Conservation (phyloP, 2,888 invertebrate species). For the Drosophila borealis region DNA sequence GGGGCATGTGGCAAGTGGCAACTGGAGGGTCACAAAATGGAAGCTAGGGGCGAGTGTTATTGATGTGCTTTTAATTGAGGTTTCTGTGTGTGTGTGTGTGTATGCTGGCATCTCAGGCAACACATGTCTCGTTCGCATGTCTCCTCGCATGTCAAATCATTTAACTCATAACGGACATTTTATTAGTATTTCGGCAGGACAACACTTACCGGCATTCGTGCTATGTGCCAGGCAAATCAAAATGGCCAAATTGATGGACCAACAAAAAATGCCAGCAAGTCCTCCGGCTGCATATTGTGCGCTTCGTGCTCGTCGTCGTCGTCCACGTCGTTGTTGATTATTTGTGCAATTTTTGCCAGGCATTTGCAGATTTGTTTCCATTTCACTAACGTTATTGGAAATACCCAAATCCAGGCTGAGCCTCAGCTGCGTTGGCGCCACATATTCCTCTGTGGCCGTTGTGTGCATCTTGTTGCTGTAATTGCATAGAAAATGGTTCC, state of each 20-base stretch:
- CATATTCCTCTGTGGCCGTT: constrained; percentile 27
- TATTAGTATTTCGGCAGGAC: constrained; percentile 57
- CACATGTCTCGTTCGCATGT: constrained; percentile 30
- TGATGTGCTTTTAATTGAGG: constrained; percentile 79
- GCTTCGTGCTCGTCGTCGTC: constrained; percentile 44
- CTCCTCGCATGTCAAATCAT: constrained; percentile 65
- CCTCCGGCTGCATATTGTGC: neutral
- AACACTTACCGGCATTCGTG: constrained; percentile 79
- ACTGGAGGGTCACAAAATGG: neutral
- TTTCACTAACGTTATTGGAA: constrained; percentile 36
- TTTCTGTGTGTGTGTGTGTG: constrained; percentile 23
- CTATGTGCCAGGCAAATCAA: constrained; percentile 72
- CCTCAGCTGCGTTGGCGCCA: constrained; percentile 40
- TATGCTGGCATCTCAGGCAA: constrained; percentile 15
- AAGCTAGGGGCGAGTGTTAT: constrained; percentile 51
- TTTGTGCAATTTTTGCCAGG: constrained; percentile 60
- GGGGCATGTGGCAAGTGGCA: constrained; percentile 14
- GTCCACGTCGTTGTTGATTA: constrained; percentile 60
- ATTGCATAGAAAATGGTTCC: constrained; percentile 17
- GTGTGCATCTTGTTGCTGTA: constrained; percentile 59
- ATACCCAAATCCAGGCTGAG: constrained; percentile 34
- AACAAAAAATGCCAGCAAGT: constrained; percentile 46
- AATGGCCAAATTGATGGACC: constrained; percentile 67
- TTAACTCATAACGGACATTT: constrained; percentile 67
- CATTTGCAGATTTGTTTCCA: constrained; percentile 60